Base-by-base conservation (phyloP, 1,140 invertebrate genomes). In the Antheraea pernyi region DNA sequence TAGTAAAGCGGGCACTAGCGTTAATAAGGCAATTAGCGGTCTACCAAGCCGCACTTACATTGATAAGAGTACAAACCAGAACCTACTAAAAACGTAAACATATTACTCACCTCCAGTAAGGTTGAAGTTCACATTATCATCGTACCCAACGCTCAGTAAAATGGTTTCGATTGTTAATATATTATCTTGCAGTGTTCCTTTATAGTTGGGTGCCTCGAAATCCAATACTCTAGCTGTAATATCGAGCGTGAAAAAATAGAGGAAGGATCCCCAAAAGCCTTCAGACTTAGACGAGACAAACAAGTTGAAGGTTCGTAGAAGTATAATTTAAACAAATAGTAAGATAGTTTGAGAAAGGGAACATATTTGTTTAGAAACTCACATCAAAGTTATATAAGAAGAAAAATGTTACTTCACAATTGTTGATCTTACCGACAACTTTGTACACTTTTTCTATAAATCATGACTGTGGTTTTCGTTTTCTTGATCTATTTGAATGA, bases 221-320 rank as follows among this genome's bases (percentile, higher is more conserved):
- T 48, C 67, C 37, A 87, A 71, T 77, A 59, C 37, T 71, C 79
- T 80, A 30, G 76, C 85, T 87, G 77, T 68, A 82, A 81, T 53
- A 62, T 19, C 48, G 53, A 73, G 53, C 60, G 53, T 53, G 69
- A 62, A 62, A 64, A 53, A 70, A 18, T 64, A 59, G 63, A 73
- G 37, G 19, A 65, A 72, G 68, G 53, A 67, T 46, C 48, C 58
- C 36, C n/a, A 53, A 59, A 60, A 67, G 80, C 74, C 18, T 73
- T 69, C 8, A 81, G 68, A n/a, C 61, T 68, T 19, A 74, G 58
- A 62, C 39, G 10, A 46, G 46, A 16, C 19, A 19, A 68, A 19
- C 10, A 39, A 9, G 60, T 19, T 19, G n/a, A 67, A 68, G 39
- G 61, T 39, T 59, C 6, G 30, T 61, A 67, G n/a, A 59, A 59